These are phyloP conservation scores for Pollimyrus isidori DNA, from an alignment of 2,113 vertebrate species.

Conservation along the genomic window DNA sequence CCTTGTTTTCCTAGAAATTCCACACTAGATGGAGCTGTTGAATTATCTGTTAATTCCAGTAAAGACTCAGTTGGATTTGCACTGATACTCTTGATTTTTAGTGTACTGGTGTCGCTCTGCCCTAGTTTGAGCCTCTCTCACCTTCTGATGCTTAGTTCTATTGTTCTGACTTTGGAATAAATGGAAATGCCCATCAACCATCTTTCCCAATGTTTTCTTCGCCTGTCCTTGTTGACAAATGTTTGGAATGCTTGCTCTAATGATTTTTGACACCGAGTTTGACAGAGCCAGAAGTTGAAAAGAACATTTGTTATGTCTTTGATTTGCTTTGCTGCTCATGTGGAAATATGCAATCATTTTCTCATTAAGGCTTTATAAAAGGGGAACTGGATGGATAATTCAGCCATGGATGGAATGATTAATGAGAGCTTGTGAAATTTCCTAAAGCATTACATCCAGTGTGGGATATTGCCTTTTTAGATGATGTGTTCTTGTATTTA, in stretches of 20 bases:
- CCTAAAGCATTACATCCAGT: slow-evolving; percentile 15
- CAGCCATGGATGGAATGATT: slow-evolving; percentile 22
- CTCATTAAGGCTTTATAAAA: slow-evolving; percentile 27
- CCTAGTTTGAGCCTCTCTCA: background rate
- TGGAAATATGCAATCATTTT: slow-evolving; percentile 34
- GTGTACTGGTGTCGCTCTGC: background rate
- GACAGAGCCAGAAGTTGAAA: slow-evolving; percentile 18
- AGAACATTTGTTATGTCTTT: slow-evolving; percentile 20
- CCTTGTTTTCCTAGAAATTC: background rate
- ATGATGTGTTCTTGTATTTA: slow-evolving; percentile 7
- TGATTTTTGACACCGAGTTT: slow-evolving; percentile 26
- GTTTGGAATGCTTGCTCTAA: background rate
- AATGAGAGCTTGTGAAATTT: slow-evolving; percentile 17
- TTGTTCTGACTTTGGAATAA: background rate
- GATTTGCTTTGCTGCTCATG: slow-evolving; percentile 29
- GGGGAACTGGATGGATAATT: slow-evolving; percentile 22
- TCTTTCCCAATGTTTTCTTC: background rate
- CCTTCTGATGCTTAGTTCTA: background rate
- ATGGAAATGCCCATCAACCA: background rate
- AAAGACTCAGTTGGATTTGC: background rate
- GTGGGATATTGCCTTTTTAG: slow-evolving; percentile 13
- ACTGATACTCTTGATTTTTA: background rate
- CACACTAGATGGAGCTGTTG: slow-evolving; percentile 18
- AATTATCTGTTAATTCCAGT: background rate
- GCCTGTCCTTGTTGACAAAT: slow-evolving; percentile 5